These are phyloP conservation scores for Drosophila sucinea DNA, from an alignment of 1,140 invertebrate genomes.

Conservation along the genomic window DNA sequence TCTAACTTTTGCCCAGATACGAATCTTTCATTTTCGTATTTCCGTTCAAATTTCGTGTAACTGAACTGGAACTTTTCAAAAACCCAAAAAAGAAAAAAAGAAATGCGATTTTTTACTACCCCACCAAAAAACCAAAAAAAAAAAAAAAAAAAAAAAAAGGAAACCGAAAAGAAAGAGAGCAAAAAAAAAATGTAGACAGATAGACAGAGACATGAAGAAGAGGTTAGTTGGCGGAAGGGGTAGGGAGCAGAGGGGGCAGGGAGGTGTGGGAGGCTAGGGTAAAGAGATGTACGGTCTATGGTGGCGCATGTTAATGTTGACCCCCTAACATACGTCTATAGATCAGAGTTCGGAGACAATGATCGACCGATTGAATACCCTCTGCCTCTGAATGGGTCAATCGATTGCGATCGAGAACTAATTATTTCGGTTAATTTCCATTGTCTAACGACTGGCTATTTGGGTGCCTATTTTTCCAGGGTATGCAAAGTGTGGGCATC, in stretches of 20 bases:
- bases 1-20: slow-evolving; percentile 66
- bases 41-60: slow-evolving; percentile 76
- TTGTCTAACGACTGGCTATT: no score
- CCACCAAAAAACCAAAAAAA: slow-evolving; percentile 18
- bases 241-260: not conserved
- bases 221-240: not conserved
- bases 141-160: slow-evolving; percentile 31
- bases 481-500: slow-evolving; percentile 34
- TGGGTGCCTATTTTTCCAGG: not conserved
- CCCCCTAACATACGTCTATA: slow-evolving; percentile 13
- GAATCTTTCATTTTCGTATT: slow-evolving; percentile 80
- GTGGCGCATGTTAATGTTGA: slow-evolving; percentile 59
- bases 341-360: not conserved
- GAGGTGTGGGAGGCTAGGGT: slow-evolving; percentile 7
- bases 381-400: not conserved
- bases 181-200: slow-evolving; percentile 19
- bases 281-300: slow-evolving; percentile 33
- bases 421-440: not conserved
- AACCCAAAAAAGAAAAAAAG: slow-evolving; percentile 13
- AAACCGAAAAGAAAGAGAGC: slow-evolving; percentile 5
- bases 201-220: slow-evolving; percentile 43
- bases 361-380: slow-evolving; percentile 2
- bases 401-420: not conserved
- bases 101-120: slow-evolving; percentile 35
- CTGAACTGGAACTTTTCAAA: slow-evolving; percentile 67